Evolutionary conservation across 1,140 invertebrate genomes (phyloP).

Genomic region (Diuraphis noxia): DNA sequence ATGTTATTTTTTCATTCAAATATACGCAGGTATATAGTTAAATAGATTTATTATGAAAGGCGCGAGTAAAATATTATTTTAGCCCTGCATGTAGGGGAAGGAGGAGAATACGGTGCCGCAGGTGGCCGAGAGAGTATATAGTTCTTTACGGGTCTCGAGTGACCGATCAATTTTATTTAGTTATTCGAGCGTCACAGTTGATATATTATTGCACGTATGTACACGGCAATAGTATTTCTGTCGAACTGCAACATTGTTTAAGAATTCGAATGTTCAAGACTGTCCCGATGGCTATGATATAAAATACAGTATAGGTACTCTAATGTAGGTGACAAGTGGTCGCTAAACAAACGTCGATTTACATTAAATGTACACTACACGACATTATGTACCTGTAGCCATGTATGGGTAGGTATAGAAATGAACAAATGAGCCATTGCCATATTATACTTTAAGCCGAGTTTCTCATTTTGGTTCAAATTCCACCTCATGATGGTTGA

Average conservation of each 20-base stretch:
- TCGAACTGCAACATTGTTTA: background rate
- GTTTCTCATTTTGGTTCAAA: too few relatives aligned
- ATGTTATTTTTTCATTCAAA: background rate
- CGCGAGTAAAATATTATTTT: background rate
- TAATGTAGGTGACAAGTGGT: too few relatives aligned
- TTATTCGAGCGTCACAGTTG: background rate
- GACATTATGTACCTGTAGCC: too few relatives aligned
- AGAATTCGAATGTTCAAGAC: background rate
- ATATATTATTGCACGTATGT: background rate
- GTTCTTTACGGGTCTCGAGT: constrained; percentile 22
- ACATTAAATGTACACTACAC: too few relatives aligned
- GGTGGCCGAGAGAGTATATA: background rate
- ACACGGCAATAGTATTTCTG: too few relatives aligned
- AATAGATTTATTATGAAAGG: background rate
- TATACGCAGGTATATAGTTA: background rate
- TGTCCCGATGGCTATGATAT: background rate
- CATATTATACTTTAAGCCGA: too few relatives aligned
- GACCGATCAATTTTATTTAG: background rate
- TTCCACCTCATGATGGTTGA: too few relatives aligned
- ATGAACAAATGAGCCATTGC: too few relatives aligned
- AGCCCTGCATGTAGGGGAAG: background rate
- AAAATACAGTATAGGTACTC: too few relatives aligned
- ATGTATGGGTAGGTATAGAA: too few relatives aligned
- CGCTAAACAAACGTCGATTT: too few relatives aligned
- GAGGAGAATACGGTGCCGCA: background rate